Evolutionary conservation across 2,888 invertebrate genomes (phyloP), one percentile per base, ranked within the genome.

Genomic region (Lutraria lutraria): DNA sequence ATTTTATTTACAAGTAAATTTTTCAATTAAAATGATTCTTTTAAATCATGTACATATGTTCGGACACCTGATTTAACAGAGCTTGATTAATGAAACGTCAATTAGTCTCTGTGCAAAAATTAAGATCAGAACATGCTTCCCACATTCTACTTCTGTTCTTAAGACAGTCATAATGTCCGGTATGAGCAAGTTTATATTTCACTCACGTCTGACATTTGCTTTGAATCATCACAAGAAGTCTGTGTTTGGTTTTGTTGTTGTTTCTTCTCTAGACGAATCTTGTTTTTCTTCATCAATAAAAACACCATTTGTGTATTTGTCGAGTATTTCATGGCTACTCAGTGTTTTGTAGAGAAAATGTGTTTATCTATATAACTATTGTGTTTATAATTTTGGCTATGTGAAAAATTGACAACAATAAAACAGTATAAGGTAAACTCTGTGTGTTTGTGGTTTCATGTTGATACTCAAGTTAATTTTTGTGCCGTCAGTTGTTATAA

Each of bases 331-430:
- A 76, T 34, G 76, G 34, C 13, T 76, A 31, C 16, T 72, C 72
- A 29, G 34, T 85, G 80, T 56, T 84, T 54, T 56, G 85, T 85
- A 85, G 85, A 85, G 54, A 86, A 72, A 76, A 85, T 83, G 86
- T 83, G 83, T 84, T 83, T 85, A 83, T 83, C 68, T 43, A 87
- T 90, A 88, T 86, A 43, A 43, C 86, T 90, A 88, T 90, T 90
- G 90, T 90, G 90, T 88, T 86, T 80, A 90, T 72, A 81, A 85
- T 88, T 87, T 76, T 90, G 88, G 90, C 88, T 90, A 88, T 90
- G 90, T 89, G 87, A 89, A 89, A 82, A 84, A 85, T 79, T 85
- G 85, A 85, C 80, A 80, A 80, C 79, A 85, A 80, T 85, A 76
- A 85, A 84, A 83, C 72, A 80, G 80, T 79, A 79, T 85, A 85